Base-by-base conservation (phyloP, 2,888 invertebrate genomes). In the Drosophila birchii region DNA sequence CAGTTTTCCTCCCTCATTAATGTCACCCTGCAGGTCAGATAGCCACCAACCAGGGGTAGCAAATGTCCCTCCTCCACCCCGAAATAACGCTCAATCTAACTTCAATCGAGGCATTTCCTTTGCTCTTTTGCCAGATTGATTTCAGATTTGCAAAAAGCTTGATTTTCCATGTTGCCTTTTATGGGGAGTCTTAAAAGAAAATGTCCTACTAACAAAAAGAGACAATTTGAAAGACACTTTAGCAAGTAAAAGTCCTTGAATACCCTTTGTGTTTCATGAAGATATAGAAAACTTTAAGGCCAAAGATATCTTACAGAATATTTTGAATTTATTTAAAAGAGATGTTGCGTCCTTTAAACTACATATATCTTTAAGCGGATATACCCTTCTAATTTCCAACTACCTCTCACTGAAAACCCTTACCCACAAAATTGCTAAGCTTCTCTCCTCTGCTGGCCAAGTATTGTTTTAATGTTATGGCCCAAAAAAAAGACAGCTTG, bases 361-460 rank as follows among this genome's bases (percentile, higher is more conserved):
- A 20, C 12, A 43, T 20, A 2, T 43, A 3, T 1, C 45, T 29
- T 26, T 1, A 16, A 5, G 8, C 14, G 14, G n/a, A 29, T 47
- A 20, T 51, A 51, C 34, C 51, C 34, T 5, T 20, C 7, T 0
- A n/a, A 39, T 8, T 12, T 12, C 29, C 18, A 12, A 49, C 14
- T 34, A 51, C 51, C 51, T 20, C 51, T 20, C 20, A 18, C 18
- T 32, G 73, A 80, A 80, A 34, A 66, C 66, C 68, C 81, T 79
- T 81, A 43, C 78, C 76, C 85, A 80, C 86, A 85, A 76, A 78
- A 79, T 82, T 71, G 68, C 79, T 20, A 39, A 47, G 55, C 39
- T 38, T 39, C 54, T 32, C 26, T 36, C 20, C 26, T 38, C 20
- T 20, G 1, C 51, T 36, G 34, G 32, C 45, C 54, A 55, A 59